Percentiles rank a stretch among this genome's conserved stretches.
Conservation (phyloP, 2,113 vertebrate genomes). For the Illadopsis cleaveri region DNA sequence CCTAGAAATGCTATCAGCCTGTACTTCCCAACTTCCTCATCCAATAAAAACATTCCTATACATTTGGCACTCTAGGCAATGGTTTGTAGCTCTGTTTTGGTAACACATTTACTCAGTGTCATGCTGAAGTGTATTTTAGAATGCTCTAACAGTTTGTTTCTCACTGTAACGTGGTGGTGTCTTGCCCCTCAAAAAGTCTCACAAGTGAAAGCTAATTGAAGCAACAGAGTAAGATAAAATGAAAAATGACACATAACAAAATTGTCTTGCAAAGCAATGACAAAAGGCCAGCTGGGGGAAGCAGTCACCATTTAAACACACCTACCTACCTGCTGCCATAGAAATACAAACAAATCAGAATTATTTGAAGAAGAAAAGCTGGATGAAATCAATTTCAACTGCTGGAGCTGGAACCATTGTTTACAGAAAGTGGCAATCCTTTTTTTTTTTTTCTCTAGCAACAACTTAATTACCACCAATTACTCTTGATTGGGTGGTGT, state of each 20-base stretch:
- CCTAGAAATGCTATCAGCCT: background rate
- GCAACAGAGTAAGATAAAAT: background rate
- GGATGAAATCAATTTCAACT: background rate
- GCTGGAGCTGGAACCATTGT: background rate
- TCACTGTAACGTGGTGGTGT: background rate
- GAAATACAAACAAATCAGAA: background rate
- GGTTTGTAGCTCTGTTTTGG: background rate
- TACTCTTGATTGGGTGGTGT: background rate
- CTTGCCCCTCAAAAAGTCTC: background rate
- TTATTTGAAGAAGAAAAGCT: background rate
- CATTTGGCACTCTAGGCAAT: background rate
- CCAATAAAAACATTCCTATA: constrained; percentile 31
- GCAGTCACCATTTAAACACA: background rate
- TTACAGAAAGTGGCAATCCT: background rate
- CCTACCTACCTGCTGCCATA: background rate
- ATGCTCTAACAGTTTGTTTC: background rate
- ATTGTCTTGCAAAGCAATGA: background rate
- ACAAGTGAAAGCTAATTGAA: background rate
- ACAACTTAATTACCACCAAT: background rate
- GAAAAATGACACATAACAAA: background rate
- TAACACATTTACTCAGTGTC: background rate
- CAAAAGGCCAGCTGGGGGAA: background rate
- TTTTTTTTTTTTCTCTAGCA: background rate
- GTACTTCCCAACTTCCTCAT: background rate
- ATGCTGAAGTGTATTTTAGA: background rate